Evolutionary conservation across 1,140 invertebrate genomes (phyloP).

Genomic region (Zaprionus nigranus): DNA sequence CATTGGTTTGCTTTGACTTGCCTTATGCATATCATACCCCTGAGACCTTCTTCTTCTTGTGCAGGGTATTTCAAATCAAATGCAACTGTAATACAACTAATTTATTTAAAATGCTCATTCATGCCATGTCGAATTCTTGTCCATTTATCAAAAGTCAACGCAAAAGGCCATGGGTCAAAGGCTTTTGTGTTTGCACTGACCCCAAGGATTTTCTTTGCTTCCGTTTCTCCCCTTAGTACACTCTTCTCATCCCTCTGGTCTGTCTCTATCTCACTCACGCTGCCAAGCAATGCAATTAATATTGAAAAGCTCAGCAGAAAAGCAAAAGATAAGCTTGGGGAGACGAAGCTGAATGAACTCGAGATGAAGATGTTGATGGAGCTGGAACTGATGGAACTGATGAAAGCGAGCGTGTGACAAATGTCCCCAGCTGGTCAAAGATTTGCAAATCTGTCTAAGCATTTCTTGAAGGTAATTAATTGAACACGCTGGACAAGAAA

Average conservation of each 20-base stretch:
- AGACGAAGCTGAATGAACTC: constrained; percentile 38
- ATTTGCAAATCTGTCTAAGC: constrained; percentile 65
- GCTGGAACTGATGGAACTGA: constrained; percentile 73
- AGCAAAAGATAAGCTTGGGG: constrained; percentile 36
- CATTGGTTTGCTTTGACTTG: neutral
- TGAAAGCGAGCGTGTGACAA: constrained; percentile 80
- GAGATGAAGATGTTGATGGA: constrained; percentile 58
- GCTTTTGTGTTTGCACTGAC: constrained; percentile 64
- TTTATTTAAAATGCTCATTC: constrained; percentile 83
- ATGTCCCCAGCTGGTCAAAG: constrained; percentile 62
- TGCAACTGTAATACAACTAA: constrained; percentile 77
- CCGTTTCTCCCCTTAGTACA: neutral
- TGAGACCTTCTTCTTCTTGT: neutral
- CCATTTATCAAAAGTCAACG: constrained; percentile 81
- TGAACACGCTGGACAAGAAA: constrained; percentile 45
- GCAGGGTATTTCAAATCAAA: constrained; percentile 44
- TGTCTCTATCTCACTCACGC: constrained; percentile 25
- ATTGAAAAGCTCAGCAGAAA: constrained; percentile 68
- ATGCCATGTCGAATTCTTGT: constrained; percentile 75
- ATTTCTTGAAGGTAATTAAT: constrained; percentile 70
- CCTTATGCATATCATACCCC: neutral
- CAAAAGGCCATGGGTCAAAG: constrained; percentile 66
- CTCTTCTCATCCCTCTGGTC: neutral
- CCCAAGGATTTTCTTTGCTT: constrained; percentile 44
- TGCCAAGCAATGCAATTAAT: constrained; percentile 73